These are phyloP conservation scores for Eustalomyia histrio DNA, from an alignment of 2,888 invertebrate species.

Conservation along the genomic window DNA sequence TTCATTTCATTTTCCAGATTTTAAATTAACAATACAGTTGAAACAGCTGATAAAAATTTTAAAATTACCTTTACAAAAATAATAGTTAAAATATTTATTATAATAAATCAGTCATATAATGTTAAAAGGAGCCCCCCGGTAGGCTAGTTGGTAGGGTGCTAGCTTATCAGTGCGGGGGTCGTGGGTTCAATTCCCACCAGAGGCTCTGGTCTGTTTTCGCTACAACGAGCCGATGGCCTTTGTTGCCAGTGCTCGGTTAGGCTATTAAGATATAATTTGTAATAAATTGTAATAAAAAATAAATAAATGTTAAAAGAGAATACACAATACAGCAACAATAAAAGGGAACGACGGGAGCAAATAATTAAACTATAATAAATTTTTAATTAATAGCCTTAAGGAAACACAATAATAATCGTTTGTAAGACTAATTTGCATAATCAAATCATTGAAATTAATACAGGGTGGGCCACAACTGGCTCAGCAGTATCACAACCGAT, in stretches of 20 bases:
- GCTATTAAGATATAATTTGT: no score
- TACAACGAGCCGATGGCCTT: no score
- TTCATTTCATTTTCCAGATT: no score
- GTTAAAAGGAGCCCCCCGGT: no score
- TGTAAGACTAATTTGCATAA: slow-evolving; percentile 55
- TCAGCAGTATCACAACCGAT: no score
- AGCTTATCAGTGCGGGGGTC: no score
- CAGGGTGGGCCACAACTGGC: no score
- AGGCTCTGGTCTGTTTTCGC: no score
- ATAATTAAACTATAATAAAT: slow-evolving; percentile 59
- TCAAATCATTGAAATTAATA: slow-evolving; percentile 57
- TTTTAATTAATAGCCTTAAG: slow-evolving; percentile 34
- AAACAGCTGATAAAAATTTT: slow-evolving; percentile 24
- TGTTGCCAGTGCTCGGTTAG: no score
- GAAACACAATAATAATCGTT: slow-evolving; percentile 42
- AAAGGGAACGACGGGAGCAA: slow-evolving; percentile 53
- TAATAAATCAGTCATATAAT: slow-evolving; percentile 64
- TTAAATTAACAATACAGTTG: neutral
- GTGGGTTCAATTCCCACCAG: no score
- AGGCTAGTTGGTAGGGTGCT: no score
- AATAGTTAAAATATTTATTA: slow-evolving; percentile 62
- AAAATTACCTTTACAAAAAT: slow-evolving; percentile 37
- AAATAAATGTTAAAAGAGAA: slow-evolving; percentile 6
- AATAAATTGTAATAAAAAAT: no score
- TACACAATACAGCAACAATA: slow-evolving; percentile 1